phyloP scores from a whole-genome alignment of 2,797 vertebrate genomes.

The Microtus agrestis region DNA sequence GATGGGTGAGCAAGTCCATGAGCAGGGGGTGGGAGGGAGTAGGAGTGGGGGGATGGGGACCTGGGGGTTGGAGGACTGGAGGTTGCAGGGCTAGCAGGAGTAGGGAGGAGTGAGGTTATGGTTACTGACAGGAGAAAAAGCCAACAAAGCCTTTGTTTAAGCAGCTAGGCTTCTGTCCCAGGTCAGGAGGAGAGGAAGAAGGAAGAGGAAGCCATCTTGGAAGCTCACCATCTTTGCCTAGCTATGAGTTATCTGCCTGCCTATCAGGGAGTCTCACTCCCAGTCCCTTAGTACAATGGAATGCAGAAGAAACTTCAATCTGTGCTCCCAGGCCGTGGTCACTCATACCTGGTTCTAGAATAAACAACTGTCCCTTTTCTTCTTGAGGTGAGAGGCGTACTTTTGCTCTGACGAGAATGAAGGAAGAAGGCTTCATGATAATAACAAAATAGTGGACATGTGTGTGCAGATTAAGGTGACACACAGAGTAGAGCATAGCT shows the following conservation, averaged over 20 bases:
- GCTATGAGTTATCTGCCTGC: neutral
- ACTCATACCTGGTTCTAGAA: neutral
- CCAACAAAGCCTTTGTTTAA: neutral
- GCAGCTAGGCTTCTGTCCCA: neutral
- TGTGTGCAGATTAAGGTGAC: too few relatives aligned
- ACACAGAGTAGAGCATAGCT: fast-evolving
- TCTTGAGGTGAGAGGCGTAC: neutral
- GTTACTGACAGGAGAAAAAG: neutral
- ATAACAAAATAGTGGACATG: neutral
- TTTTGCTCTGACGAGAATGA: neutral
- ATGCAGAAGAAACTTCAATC: neutral
- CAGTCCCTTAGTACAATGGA: neutral
- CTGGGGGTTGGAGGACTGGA: too few relatives aligned
- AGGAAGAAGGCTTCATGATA: neutral
- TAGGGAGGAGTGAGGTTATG: neutral
- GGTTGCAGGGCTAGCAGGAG: neutral
- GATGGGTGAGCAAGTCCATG: neutral
- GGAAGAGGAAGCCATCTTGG: neutral
- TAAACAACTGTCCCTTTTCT: neutral
- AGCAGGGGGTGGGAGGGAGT: neutral
- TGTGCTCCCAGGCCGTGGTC: neutral
- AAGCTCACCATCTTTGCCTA: neutral
- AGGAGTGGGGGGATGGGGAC: too few relatives aligned
- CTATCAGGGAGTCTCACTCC: neutral
- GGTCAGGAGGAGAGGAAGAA: neutral